Percentiles rank a stretch among this genome's conserved stretches.
phyloP scores from a whole-genome alignment of 2,113 vertebrate genomes.

The Chauna torquata region DNA sequence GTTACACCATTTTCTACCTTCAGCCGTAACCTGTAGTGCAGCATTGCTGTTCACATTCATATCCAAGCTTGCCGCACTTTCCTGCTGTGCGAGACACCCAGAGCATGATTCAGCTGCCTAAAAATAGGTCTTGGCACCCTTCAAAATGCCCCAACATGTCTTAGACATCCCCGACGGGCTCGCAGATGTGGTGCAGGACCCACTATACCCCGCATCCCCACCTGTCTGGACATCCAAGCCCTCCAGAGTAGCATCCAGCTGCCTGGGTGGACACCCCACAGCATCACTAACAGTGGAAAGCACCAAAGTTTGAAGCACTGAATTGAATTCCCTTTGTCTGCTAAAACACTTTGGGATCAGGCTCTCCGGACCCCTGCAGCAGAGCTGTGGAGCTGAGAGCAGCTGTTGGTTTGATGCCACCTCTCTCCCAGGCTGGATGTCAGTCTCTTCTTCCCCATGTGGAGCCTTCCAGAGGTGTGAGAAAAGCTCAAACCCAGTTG shows the following conservation, averaged over 20 bases:
- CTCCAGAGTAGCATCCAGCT: background rate
- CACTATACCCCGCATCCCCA: accelerated
- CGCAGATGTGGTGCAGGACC: background rate
- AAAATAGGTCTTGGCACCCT: background rate
- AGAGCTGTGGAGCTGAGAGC: background rate
- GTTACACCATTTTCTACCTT: background rate
- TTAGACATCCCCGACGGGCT: background rate
- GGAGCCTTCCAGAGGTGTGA: background rate
- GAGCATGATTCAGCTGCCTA: background rate
- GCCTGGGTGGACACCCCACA: accelerated
- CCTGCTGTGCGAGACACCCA: background rate
- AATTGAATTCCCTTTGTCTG: background rate
- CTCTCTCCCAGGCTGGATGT: background rate
- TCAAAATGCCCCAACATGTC: background rate
- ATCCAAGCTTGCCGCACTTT: background rate
- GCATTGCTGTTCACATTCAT: background rate
- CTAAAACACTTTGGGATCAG: background rate
- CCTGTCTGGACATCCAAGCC: accelerated
- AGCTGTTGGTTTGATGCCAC: background rate
- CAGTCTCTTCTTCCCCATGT: accelerated
- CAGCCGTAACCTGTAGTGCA: background rate
- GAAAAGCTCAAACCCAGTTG: background rate
- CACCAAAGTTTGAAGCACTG: background rate
- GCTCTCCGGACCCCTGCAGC: background rate
- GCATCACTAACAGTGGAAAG: background rate